Percentiles rank a stretch among this genome's conserved stretches.
Conservation (phyloP, 2,888 invertebrate genomes). For the Sesia apiformis region DNA sequence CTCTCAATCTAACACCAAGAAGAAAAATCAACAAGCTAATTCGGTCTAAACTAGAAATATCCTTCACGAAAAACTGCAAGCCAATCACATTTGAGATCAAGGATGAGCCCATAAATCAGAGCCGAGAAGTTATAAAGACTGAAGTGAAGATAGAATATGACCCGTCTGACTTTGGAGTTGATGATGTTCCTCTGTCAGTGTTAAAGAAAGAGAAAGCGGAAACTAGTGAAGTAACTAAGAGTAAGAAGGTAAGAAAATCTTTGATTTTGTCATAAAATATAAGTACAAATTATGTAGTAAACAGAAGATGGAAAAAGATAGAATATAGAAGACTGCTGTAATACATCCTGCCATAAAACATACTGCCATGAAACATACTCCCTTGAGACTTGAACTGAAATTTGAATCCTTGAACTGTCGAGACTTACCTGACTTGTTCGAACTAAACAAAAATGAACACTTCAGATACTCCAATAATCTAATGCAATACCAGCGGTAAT, state of each 20-base stretch:
- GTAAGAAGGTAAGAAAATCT: not conserved
- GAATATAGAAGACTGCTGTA: no score
- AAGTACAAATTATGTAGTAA: no score
- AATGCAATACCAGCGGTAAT: no score
- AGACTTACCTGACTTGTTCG: no score
- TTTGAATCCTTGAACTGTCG: no score
- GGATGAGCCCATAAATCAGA: not conserved
- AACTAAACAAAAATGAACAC: no score
- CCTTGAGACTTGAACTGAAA: no score
- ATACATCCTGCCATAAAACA: no score
- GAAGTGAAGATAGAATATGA: slow-evolving; percentile 38
- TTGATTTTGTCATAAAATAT: no score
- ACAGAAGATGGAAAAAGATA: no score
- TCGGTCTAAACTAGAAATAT: slow-evolving; percentile 15
- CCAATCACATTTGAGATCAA: slow-evolving; percentile 10
- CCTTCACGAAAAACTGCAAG: slow-evolving; percentile 10
- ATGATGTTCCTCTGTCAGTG: slow-evolving; percentile 19
- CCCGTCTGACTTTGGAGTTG: slow-evolving; percentile 22
- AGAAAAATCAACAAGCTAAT: slow-evolving; percentile 3
- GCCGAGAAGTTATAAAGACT: slow-evolving; percentile 12
- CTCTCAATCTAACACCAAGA: not conserved
- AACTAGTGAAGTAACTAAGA: not conserved
- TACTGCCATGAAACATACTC: no score
- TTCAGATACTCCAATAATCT: no score
- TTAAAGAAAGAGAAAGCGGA: slow-evolving; percentile 13